These are phyloP conservation scores for Pterobdella sp. DNA, from an alignment of 2,888 invertebrate species.

Conservation along the genomic window DNA sequence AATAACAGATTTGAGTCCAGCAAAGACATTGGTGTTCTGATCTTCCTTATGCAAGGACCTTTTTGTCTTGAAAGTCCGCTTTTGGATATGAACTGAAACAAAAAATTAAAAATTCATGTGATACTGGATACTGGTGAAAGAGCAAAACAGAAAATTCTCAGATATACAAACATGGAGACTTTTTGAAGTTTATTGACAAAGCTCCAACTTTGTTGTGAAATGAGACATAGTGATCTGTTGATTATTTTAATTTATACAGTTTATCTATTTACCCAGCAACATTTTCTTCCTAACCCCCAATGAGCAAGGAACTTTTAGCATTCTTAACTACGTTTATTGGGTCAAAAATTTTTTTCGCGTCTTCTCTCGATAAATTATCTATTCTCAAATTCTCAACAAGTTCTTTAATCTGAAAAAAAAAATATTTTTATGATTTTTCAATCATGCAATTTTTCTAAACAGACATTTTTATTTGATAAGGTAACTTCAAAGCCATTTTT, in stretches of 20 bases:
- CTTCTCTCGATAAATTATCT: neutral
- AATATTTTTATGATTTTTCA: neutral
- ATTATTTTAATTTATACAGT: too few species aligned
- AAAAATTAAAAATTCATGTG: neutral
- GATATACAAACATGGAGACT: neutral
- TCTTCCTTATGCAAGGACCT: neutral
- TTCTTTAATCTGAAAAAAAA: conserved; percentile 1
- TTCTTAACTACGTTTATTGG: neutral
- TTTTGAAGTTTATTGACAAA: neutral
- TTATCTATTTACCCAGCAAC: too few species aligned
- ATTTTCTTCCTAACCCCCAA: conserved; percentile 2
- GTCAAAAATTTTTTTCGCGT: neutral
- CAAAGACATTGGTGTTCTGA: neutral
- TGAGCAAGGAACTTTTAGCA: neutral
- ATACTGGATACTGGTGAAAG: too few species aligned
- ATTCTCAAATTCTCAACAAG: neutral
- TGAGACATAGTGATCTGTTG: neutral
- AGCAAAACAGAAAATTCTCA: too few species aligned
- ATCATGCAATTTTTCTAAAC: neutral
- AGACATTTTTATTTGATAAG: neutral
- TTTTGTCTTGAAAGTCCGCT: conserved; percentile 23
- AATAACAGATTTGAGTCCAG: conserved; percentile 24
- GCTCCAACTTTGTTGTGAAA: neutral
- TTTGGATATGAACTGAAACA: conserved; percentile 15
- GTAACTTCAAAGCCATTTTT: conserved; percentile 15